Base-by-base conservation (phyloP, 1,140 invertebrate species). In the Drosophila virilis region DNA sequence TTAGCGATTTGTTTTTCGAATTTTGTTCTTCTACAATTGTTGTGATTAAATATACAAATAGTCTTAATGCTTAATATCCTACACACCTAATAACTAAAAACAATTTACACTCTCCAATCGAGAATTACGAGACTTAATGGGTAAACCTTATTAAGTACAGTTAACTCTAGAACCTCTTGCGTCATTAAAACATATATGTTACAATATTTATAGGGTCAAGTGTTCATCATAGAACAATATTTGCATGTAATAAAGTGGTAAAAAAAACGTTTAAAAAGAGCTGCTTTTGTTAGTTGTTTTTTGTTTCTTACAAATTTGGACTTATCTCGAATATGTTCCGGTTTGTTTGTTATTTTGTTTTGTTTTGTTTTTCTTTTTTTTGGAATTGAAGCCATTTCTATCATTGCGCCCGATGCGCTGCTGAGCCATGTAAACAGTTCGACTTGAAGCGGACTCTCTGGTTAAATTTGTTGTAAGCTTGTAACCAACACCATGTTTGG, bases 321-420 rank as follows among this genome's bases (percentile, higher is more conserved):
- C 61, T 65, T 59, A 38, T 71, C 67, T 75, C 67, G 67, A 71
- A 75, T 71, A 61, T 74, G 42, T 48, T 48, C 54, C 45, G 28
- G 51, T 52, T 68, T 35, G 42, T 54, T 48, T 66, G 40, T 74
- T 74, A 37, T 64, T 71, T 35, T 54, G 10, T 59, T 52, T 68
- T 35, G 42, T 46, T 77, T 69, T 2, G 2, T 54, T 38, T 43
- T 65, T 50, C 22, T 22, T 84, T 71, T 84, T 71, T 89, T 89
- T 88, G 84, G 84, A 89, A 89, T 84, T 80, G 84, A 89, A 89
- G 80, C 84, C 77, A 89, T 89, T 77, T 59, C 58, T 80, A 64
- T 66, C n/a, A 37, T 61, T 70, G 54, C 54, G 33, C 50, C 57
- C 73, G 57, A 55, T 57, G 38, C 69, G 57, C 38, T 22, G 62